A percentile compares a stretch with the other conserved stretches of the same genome.
These are phyloP conservation scores for Eupelmus urozonus DNA, from an alignment of 2,888 invertebrate species.

Conservation along the genomic window DNA sequence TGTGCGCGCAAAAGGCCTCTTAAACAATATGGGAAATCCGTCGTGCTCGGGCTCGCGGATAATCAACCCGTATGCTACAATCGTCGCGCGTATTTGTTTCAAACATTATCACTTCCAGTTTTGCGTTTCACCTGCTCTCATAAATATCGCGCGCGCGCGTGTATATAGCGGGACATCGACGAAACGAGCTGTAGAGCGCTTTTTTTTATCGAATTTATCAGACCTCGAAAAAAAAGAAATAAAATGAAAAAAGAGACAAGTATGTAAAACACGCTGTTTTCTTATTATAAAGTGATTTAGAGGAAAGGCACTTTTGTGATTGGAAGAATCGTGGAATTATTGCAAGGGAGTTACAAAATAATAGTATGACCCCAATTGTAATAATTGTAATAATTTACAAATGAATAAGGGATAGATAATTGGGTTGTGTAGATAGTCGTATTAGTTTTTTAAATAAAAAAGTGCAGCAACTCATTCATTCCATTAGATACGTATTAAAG, in stretches of 20 bases:
- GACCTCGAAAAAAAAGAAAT: constrained; percentile 33
- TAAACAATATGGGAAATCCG: constrained; percentile 74
- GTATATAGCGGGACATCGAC: constrained; percentile 50
- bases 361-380: too few species aligned
- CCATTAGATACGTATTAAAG: too few species aligned
- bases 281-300: neutral
- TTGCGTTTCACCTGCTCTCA: constrained; percentile 70
- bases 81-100: constrained; percentile 75
- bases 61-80: constrained; percentile 77
- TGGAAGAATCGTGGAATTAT: too few species aligned
- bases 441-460: too few species aligned
- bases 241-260: constrained; percentile 25
- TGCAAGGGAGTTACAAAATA: too few species aligned
- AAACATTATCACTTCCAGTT: constrained; percentile 73
- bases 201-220: constrained; percentile 48
- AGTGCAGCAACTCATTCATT: too few species aligned
- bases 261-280: neutral
- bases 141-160: constrained; percentile 61
- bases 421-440: too few species aligned
- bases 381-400: too few species aligned
- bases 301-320: neutral
- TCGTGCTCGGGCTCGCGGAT: constrained; percentile 65
- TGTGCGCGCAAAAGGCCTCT: constrained; percentile 64
- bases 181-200: neutral
- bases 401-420: too few species aligned